Base-by-base conservation (phyloP, 2,113 vertebrate species). In the Bujurquina vittata region DNA sequence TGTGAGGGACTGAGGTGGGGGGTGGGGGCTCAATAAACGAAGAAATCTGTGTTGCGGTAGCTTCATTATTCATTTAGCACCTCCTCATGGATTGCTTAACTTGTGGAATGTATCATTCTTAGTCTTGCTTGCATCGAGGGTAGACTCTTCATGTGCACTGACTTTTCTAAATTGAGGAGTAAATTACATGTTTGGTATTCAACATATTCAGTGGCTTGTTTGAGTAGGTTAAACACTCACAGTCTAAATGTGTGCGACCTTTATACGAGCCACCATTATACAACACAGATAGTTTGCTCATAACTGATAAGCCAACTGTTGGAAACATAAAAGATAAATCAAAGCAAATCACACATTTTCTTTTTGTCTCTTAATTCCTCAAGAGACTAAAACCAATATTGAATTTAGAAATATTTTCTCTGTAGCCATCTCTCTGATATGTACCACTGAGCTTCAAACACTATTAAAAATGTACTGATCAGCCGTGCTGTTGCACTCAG, bases 41-140 rank as follows among this genome's bases (percentile, higher is more conserved):
- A 67, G 74, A 82, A 85, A 87, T 89, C 63, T 79, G 54, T 77
- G 75, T 80, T 77, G 75, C 56, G 69, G 79, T 63, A 43, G 76
- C 83, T 67, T 81, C 89, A 84, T 94, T 77, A 89, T 81, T 92
- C 76, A 94, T 93, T 91, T 55, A 88, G 57, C 23, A 54, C 8
- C n/a, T 80, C 54, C 79, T 87, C 43, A 15, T 84, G 83, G 37
- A 20, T 81, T 69, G 37, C 55, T 79, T 76, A 67, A 80, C 15
- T 37, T 83, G 33, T 82, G 35, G 52, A 62, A 67, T 75, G 75
- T 43, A 22, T 62, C 79, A 17, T 62, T 85, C 63, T 62, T 59
- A 26, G 60, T 18, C 43, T 72, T 18, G 3, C 33, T 22, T 83
- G 33, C 65, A 75, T 12, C 46, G 35, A 67, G n/a, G 18, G 22